Conservation (phyloP, 35 echinoderm and acorn worm genomes). For the Diadema setosum region DNA sequence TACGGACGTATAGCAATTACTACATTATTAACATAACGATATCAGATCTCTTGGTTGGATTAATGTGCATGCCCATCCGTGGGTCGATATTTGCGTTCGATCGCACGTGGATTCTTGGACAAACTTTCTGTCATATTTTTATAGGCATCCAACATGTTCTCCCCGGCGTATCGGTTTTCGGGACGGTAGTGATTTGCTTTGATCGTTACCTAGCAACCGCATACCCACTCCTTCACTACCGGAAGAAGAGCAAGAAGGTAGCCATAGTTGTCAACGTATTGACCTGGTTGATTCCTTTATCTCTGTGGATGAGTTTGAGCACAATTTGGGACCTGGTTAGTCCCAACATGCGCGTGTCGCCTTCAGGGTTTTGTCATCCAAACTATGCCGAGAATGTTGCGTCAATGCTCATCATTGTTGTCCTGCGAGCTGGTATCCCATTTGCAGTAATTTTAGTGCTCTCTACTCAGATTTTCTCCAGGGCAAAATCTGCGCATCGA, state of each 20-base stretch:
- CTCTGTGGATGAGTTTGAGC: not conserved
- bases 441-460: not conserved
- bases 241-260: not conserved
- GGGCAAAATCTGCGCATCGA: too few species aligned
- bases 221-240: not conserved
- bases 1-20: constrained; percentile 15
- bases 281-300: not conserved
- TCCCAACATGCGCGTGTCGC: not conserved
- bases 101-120: too few species aligned
- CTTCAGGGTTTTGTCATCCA: not conserved
- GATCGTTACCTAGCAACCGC: constrained; percentile 22
- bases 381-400: not conserved
- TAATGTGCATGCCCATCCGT: constrained; percentile 28
- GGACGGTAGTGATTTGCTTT: not conserved
- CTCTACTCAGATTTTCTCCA: not conserved
- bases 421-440: not conserved
- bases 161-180: not conserved
- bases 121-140: too few species aligned
- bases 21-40: constrained; percentile 36
- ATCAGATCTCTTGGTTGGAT: not conserved
- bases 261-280: not conserved
- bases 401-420: not conserved
- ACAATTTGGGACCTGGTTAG: not conserved
- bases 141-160: not conserved
- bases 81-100: not conserved